Evolutionary conservation across 2,888 invertebrate species (phyloP), one percentile per base, ranked within the genome.

Genomic region (Oxytorus armatus): DNA sequence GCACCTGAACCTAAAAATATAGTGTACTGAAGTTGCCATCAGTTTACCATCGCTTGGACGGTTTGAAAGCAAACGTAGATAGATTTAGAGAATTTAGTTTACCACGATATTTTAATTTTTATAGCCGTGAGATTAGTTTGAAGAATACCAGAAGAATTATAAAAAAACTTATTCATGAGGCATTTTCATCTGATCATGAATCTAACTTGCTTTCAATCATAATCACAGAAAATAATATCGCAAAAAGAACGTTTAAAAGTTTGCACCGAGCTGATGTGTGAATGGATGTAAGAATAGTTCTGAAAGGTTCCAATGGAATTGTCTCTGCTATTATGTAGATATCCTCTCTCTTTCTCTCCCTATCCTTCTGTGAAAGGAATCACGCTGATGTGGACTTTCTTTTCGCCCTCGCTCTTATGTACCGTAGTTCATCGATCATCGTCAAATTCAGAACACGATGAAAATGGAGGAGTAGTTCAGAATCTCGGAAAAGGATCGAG

Each of bases 351-450:
- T 3, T 23, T 14, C n/a, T 39, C 33, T 63, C 16, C 33, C 8
- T 8, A 47, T 47, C 69, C 33, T 51, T 44, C 14, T n/a, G 44
- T 42, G 29, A 68, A 61, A 53, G 53, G 51, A 66, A 72, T 77
- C 42, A 66, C 66, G 51, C 21, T 33, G 18, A 33, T 61, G 39
- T 23, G 42, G 69, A 10, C 18, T 49, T 14, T 23, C 44, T 29
- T 36, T 33, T 65, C 4, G 10, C 25, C 39, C 16, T 42, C 42
- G 11, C 16, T 47, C 23, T 16, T 2, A 44, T 63, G 68, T 51
- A 25, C 25, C 42, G 14, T 33, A 81, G 61, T 82, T 81, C 82
- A 83, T 83, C 83, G 82, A 84, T 83, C 81, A 82, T 74, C 77
- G 79, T 82, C 83, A 81, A 77, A 77, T 66, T 75, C 69, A 36